Evolutionary conservation across 2,113 vertebrate species (phyloP).

Genomic region (Bungarus multicinctus): DNA sequence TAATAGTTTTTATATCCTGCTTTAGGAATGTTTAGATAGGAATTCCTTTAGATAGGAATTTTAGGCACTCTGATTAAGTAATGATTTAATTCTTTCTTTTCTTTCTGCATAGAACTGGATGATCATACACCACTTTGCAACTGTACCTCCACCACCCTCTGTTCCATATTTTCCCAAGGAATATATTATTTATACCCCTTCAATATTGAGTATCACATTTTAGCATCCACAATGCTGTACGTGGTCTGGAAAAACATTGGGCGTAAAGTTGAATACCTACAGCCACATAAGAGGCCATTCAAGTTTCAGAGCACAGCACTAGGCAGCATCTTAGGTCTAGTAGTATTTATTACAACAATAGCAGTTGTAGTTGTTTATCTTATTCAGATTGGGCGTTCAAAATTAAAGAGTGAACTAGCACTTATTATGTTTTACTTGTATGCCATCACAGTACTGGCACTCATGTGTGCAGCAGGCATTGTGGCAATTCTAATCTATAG

Average conservation of each 20-base stretch:
- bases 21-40: no score
- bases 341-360: slow-evolving; percentile 82
- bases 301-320: slow-evolving; percentile 68
- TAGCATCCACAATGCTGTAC: slow-evolving; percentile 91
- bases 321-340: slow-evolving; percentile 81
- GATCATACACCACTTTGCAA: slow-evolving; percentile 82
- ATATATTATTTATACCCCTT: slow-evolving; percentile 94
- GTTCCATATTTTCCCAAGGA: slow-evolving; percentile 83
- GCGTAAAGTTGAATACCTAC: slow-evolving; percentile 76
- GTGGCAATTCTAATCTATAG: slow-evolving; percentile 82
- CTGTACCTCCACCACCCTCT: slow-evolving; percentile 82
- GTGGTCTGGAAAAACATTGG: slow-evolving; percentile 97
- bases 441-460: slow-evolving; percentile 76
- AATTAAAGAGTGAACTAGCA: slow-evolving; percentile 74
- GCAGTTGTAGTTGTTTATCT: slow-evolving; percentile 87
- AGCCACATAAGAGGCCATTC: slow-evolving; percentile 68
- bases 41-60: not conserved
- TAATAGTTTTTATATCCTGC: not conserved
- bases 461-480: slow-evolving; percentile 82
- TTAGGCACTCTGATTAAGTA: rapidly evolving
- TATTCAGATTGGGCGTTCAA: slow-evolving; percentile 80
- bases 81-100: not conserved
- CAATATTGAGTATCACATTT: slow-evolving; percentile 96
- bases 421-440: slow-evolving; percentile 91
- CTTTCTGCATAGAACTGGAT: slow-evolving; percentile 64